Conservation (phyloP, 2,888 invertebrate species). For the Tetragonula carbonaria region DNA sequence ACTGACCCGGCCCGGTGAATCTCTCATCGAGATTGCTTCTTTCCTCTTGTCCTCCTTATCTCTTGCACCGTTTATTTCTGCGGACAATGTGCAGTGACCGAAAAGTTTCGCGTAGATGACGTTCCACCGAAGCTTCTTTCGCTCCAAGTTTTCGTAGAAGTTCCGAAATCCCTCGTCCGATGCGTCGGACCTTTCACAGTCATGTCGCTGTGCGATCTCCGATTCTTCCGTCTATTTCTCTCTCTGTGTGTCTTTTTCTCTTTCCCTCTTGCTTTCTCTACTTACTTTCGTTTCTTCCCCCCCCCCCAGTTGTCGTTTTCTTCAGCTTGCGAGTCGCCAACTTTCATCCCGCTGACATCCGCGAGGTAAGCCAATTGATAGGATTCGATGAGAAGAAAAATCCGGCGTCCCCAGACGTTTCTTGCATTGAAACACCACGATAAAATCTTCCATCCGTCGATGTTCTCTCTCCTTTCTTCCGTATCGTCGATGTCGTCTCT, state of each 20-base stretch:
- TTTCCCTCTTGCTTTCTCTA: neutral
- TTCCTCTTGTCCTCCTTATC: slow-evolving; percentile 44
- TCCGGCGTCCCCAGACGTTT: neutral
- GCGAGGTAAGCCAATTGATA: neutral
- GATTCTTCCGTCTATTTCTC: neutral
- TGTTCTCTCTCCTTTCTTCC: slow-evolving; percentile 3
- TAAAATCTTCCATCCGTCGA: slow-evolving; percentile 37
- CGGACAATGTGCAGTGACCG: slow-evolving; percentile 68
- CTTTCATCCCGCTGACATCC: neutral
- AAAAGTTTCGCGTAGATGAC: slow-evolving; percentile 67
- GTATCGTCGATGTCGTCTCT: slow-evolving; percentile 9
- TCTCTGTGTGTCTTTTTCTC: neutral
- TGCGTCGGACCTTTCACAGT: slow-evolving; percentile 23
- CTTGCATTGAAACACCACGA: slow-evolving; percentile 17
- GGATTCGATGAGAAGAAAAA: slow-evolving; percentile 10
- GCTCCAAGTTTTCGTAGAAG: slow-evolving; percentile 24
- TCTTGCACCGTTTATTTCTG: slow-evolving; percentile 54
- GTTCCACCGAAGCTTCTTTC: slow-evolving; percentile 38
- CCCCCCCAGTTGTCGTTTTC: neutral
- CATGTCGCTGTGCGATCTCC: slow-evolving; percentile 1
- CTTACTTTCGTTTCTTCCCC: no score
- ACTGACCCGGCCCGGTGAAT: slow-evolving; percentile 55
- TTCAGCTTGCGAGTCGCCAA: neutral
- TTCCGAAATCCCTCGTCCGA: slow-evolving; percentile 39
- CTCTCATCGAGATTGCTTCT: slow-evolving; percentile 19